These are phyloP conservation scores for Tiliacea aurago DNA, from an alignment of 2,888 invertebrate species.

Conservation along the genomic window DNA sequence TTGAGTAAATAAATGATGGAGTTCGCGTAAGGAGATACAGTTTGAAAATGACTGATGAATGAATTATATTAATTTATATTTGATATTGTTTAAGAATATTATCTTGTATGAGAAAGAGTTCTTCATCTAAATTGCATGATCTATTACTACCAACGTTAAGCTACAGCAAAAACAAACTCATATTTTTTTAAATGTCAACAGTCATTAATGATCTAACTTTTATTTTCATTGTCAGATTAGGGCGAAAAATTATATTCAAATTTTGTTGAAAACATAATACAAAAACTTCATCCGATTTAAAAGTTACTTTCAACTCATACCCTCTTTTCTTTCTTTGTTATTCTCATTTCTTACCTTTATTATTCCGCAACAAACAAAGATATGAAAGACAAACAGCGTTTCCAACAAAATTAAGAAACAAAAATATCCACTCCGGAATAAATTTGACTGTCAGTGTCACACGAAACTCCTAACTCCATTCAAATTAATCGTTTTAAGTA, in stretches of 20 bases:
- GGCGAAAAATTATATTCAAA: constrained; percentile 24
- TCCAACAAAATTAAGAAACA: constrained; percentile 69
- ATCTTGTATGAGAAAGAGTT: neutral
- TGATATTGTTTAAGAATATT: constrained; percentile 1
- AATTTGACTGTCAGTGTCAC: constrained; percentile 75
- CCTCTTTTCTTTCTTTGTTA: constrained; percentile 54
- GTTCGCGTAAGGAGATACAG: constrained; percentile 7
- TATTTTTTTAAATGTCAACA: neutral
- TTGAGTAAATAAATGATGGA: constrained; percentile 34
- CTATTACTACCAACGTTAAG: neutral
- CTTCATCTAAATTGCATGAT: neutral
- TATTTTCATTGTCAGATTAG: constrained; percentile 26
- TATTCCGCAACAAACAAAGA: constrained; percentile 61
- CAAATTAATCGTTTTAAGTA: constrained; percentile 80
- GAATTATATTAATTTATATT: constrained; percentile 19
- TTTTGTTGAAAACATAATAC: constrained; percentile 39
- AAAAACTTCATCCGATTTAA: constrained; percentile 59
- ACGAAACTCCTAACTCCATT: constrained; percentile 74
- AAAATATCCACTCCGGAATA: constrained; percentile 65
- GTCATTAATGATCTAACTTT: neutral
- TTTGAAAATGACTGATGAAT: constrained; percentile 17
- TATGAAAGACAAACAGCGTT: constrained; percentile 63
- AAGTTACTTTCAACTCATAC: constrained; percentile 57
- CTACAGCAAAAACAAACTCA: neutral
- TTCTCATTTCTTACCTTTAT: constrained; percentile 61